Evolutionary conservation across 2,888 invertebrate genomes (phyloP), one percentile per base, ranked within the genome.

Genomic region (Andricus quercusramuli): DNA sequence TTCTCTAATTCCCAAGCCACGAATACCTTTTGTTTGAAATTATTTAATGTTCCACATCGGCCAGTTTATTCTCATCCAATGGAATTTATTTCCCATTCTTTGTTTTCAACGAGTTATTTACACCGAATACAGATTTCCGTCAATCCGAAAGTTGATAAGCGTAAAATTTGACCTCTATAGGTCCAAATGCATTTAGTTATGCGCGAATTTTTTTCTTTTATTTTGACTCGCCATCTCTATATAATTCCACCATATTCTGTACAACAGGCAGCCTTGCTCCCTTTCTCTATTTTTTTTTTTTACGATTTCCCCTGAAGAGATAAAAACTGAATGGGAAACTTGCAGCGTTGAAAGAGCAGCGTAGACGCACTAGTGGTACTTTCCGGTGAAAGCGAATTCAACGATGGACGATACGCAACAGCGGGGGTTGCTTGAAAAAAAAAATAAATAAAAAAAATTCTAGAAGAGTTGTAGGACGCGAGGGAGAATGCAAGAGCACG

Each of bases 341-440:
- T 74, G 74, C 56, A 56, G 51, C 47, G 68, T 47, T 47, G 62
- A 67, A 81, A 66, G 67, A 81, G 56, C 74, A 77, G 62, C 66
- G 78, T 64, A 64, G 78, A 78, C 67, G 78, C 77, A 56, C 78
- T 79, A 32, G 47, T 79, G 32, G 25, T 79, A 79, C 78, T 80
- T 82, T 74, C 83, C 82, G 83, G 83, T 83, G 76, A 80, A 83
- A 86, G 79, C 78, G 83, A 84, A 86, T 84, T 84, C 80, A 83
- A 85, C 83, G 83, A 83, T 82, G 82, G 78, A 80, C 83, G 78
- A 86, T 80, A 76, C 62, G 25, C 22, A 79, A 76, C n/a, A 51
- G 17, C 20, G 20, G 64, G 64, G 41, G 32, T 77, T 15, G 22
- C 20, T 37, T 68, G 3, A 22, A 47, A 41, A 22, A 64, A 29